Evolutionary conservation across 2,113 vertebrate genomes (phyloP).

Genomic region (human): DNA sequence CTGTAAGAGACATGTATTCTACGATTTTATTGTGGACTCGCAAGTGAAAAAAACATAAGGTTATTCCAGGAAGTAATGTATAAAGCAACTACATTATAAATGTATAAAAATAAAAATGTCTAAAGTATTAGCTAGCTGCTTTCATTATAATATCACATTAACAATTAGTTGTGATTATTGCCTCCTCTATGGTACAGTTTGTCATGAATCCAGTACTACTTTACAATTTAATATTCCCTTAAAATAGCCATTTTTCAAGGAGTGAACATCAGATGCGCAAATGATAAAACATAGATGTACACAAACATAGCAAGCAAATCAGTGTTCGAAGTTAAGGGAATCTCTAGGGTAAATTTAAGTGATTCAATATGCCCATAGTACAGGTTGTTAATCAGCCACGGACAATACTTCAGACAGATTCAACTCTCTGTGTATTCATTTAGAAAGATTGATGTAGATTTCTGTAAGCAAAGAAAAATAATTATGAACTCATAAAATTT

Average conservation of each 20-base stretch:
- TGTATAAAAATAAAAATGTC: neutral
- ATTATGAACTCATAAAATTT: neutral
- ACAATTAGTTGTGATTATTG: neutral
- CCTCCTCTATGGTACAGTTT: neutral
- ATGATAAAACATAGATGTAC: neutral
- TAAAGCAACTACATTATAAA: neutral
- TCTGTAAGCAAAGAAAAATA: neutral
- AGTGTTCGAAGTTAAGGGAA: neutral
- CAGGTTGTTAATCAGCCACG: neutral
- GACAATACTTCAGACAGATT: neutral
- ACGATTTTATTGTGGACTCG: neutral
- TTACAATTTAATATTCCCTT: neutral
- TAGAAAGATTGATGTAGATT: neutral
- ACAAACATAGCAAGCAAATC: neutral
- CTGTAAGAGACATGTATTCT: neutral
- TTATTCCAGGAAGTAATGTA: neutral
- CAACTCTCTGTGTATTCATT: neutral
- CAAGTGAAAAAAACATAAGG: neutral
- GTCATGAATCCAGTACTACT: neutral
- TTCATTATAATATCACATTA: neutral
- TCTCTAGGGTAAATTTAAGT: neutral
- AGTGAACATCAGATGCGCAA: neutral
- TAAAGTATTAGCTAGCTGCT: neutral
- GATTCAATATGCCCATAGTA: neutral
- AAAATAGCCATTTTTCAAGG: neutral